Evolutionary conservation across 2,113 vertebrate species (phyloP).

Genomic region (Hypomesus transpacificus): DNA sequence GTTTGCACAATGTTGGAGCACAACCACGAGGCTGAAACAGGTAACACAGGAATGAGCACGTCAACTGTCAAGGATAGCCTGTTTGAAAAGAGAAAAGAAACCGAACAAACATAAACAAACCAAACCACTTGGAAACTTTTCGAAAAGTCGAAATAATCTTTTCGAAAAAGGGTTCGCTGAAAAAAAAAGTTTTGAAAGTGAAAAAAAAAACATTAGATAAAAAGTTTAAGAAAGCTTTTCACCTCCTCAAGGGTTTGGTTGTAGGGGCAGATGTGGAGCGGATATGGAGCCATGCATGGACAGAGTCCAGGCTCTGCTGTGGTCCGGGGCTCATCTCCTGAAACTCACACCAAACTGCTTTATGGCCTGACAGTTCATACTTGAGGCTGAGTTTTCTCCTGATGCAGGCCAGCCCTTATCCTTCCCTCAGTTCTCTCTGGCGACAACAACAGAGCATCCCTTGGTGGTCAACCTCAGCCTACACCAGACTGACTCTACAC

Average conservation of each 20-base stretch:
- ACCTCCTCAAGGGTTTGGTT: no score
- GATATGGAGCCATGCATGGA: conserved; percentile 10
- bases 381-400: conserved; percentile 8
- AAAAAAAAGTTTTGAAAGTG: no score
- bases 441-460: neutral
- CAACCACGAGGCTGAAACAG: conserved; percentile 4
- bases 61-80: neutral
- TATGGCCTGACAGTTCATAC: conserved; percentile 49
- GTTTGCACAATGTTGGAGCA: neutral
- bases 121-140: no score
- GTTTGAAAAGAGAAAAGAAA: neutral
- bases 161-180: no score
- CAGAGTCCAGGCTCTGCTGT: conserved; percentile 26
- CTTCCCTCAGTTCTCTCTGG: neutral
- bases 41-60: neutral
- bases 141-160: no score
- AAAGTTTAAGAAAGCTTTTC: no score
- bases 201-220: no score
- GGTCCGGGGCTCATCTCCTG: conserved; percentile 39
- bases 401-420: neutral
- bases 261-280: no score
- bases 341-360: conserved; percentile 27
- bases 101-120: neutral
- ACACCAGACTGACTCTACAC: neutral
- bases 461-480: neutral